These are phyloP conservation scores for Dicerorhinus sumatrensis DNA, from an alignment of 2,113 vertebrate genomes.

Conservation along the genomic window DNA sequence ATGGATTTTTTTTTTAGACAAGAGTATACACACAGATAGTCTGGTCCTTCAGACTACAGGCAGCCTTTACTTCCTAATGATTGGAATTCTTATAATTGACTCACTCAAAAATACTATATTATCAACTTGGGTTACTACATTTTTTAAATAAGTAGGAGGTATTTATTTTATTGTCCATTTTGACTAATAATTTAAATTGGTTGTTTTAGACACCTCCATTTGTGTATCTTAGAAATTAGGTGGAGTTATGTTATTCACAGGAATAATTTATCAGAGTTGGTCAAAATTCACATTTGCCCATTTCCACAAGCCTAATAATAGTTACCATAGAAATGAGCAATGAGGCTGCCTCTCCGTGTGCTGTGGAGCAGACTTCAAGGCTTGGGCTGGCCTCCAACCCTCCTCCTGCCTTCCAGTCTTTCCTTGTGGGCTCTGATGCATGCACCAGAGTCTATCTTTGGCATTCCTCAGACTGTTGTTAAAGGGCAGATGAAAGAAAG, in stretches of 20 bases:
- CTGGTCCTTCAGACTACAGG: not conserved
- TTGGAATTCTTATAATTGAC: not conserved
- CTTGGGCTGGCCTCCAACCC: not conserved
- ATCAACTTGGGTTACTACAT: not conserved
- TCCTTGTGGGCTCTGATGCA: not conserved
- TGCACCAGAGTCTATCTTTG: not conserved
- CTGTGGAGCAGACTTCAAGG: conserved; percentile 4
- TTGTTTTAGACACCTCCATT: not conserved
- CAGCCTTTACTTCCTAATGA: not conserved
- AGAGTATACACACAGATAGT: not conserved
- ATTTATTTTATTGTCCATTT: not conserved
- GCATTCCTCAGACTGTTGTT: not conserved
- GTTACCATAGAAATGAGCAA: not conserved
- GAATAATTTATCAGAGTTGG: conserved; percentile 15
- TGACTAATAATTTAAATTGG: not conserved
- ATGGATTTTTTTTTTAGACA: not conserved
- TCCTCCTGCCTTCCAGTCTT: not conserved
- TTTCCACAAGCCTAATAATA: not conserved
- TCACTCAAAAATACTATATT: not conserved
- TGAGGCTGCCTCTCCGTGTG: not conserved
- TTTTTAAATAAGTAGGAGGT: not conserved
- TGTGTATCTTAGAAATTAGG: not conserved
- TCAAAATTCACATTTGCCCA: not conserved
- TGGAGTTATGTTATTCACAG: not conserved
- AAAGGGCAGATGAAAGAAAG: conserved; percentile 41